Conservation (phyloP, 2,888 invertebrate genomes). For the Criorhina ranunculi region DNA sequence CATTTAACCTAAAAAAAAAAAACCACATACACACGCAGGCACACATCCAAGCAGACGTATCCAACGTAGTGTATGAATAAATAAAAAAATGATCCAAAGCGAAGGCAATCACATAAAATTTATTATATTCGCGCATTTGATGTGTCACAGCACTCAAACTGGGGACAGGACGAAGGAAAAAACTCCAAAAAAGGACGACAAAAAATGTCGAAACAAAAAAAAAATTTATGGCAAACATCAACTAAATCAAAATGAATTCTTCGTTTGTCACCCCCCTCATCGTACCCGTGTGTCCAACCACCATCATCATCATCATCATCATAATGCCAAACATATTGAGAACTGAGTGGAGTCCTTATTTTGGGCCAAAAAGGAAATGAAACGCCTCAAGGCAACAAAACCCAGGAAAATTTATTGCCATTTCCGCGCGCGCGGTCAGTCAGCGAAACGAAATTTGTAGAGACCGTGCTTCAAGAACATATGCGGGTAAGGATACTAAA, state of each 20-base stretch:
- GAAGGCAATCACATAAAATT: constrained; percentile 69
- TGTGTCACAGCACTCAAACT: constrained; percentile 58
- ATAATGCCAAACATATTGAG: constrained; percentile 62
- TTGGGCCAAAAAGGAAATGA: not conserved
- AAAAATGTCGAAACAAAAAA: constrained; percentile 26
- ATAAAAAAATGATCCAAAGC: constrained; percentile 58
- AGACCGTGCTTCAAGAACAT: not conserved
- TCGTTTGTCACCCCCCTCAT: not conserved
- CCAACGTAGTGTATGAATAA: constrained; percentile 45
- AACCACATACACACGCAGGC: constrained; percentile 3
- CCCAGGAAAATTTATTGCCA: constrained; percentile 57
- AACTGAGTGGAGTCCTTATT: constrained; percentile 19
- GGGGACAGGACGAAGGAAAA: not conserved
- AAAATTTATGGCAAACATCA: constrained; percentile 66
- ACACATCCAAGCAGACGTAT: not conserved
- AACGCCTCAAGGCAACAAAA: constrained; percentile 25
- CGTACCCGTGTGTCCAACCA: not conserved
- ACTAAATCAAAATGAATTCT: constrained; percentile 61
- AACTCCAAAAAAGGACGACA: constrained; percentile 28
- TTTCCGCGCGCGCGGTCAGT: constrained; percentile 60
- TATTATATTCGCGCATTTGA: constrained; percentile 71
- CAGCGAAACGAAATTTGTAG: constrained; percentile 29
- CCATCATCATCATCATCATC: constrained; percentile 31
- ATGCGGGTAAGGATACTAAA: constrained; percentile 4
- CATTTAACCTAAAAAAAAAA: constrained; percentile 53